Base-by-base conservation (phyloP, 92 coral and sea anemone genomes). In the Metridium senile region DNA sequence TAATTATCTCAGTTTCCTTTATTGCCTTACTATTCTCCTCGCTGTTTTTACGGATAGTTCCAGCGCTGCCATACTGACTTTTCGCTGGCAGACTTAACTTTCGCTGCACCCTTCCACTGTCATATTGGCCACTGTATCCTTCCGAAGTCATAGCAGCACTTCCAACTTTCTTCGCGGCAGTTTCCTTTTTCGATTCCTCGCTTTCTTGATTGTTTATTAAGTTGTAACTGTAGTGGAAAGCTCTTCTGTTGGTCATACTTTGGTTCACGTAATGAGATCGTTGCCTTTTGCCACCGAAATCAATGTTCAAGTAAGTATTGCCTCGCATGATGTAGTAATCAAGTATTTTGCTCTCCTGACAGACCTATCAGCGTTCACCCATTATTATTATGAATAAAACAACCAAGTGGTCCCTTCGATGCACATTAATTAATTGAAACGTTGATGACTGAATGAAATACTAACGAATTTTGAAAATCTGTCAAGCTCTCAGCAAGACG, bases 151-250 rank as follows among this genome's bases (percentile, higher is more conserved):
- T 31, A 26, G 62, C 30, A 20, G 23, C 22, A 9, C 27, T 22
- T 30, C 25, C 35, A 58, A 21, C 20, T 10, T 58, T 47, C 53
- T 73, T 32, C 22, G 67, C 49, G 49, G 49, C 49, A 39, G 8
- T 39, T 39, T 73, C 68, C 32, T 34, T 73, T 1, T 17, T 19
- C 0, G 13, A 54, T 1, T 80, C 71, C 34, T 74, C 85, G 33
- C 32, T 65, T 25, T 68, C 73, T 20, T 31, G 33, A 29, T 63
- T 58, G 34, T 77, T 75, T 11, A 51, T 59, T n/a, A 91, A 62
- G 28, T 91, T 91, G 83, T 91, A 91, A 51, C 97, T 91, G 65
- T 88, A 91, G 9, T 88, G 90, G 28, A 84, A 29, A 28, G 86
- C 85, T 2, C 84, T 77, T 20, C 72, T 75, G 46, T 85, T 82